Evolutionary conservation across 2,888 invertebrate genomes (phyloP).

Genomic region (Odontothrips loti): DNA sequence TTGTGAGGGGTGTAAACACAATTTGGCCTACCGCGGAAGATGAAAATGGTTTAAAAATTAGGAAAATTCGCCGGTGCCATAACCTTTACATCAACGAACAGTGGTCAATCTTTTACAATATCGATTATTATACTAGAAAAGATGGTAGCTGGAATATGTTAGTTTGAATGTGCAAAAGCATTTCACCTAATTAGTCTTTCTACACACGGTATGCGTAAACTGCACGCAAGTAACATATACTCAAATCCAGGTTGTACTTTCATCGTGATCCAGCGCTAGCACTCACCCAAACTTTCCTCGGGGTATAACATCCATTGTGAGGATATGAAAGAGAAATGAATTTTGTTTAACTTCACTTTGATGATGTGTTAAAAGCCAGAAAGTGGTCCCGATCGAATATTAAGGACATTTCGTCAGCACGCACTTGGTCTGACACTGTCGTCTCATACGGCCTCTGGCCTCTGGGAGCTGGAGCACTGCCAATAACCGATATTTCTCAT

Average conservation of each 20-base stretch:
- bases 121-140: background rate
- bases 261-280: background rate
- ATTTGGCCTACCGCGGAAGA: no score
- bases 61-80: background rate
- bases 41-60: background rate
- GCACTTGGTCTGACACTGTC: background rate
- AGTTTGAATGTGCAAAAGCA: background rate
- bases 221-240: background rate
- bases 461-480: background rate
- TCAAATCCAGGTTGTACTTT: background rate
- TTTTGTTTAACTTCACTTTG: background rate
- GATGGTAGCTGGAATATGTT: background rate
- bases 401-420: background rate
- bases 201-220: background rate
- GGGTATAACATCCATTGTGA: conserved; percentile 10
- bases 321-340: background rate
- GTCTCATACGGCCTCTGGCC: background rate
- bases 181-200: background rate
- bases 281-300: conserved; percentile 17
- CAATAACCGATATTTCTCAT: no score
- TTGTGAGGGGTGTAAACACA: no score
- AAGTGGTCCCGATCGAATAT: background rate
- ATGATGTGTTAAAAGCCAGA: background rate
- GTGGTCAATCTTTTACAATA: background rate
- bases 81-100: background rate